A percentile compares a stretch with the other conserved stretches of the same genome.
These are phyloP conservation scores for Sinelater perroti DNA, from an alignment of 2,888 invertebrate species.

Conservation along the genomic window DNA sequence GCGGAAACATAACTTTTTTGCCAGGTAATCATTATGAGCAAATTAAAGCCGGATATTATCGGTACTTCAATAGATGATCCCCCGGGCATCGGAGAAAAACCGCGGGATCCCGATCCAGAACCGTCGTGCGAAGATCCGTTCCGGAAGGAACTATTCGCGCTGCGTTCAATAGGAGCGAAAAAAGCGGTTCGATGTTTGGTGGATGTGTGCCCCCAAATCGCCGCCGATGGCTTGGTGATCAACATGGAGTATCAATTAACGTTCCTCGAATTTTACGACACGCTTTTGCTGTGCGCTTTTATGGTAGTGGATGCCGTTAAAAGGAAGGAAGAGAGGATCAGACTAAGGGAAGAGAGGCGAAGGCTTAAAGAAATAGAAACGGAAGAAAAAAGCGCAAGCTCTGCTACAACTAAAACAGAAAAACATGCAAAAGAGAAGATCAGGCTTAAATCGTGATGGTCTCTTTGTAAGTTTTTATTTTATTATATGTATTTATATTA, in stretches of 20 bases:
- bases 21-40: conserved; percentile 38
- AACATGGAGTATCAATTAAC: conserved; percentile 65
- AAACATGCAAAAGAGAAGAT: too few species aligned
- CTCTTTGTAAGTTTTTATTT: too few species aligned
- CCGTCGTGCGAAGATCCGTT: conserved; percentile 29
- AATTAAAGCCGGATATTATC: not conserved
- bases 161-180: conserved; percentile 51
- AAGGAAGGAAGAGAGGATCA: conserved; percentile 1
- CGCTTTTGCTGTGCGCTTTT: conserved; percentile 60
- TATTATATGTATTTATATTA: too few species aligned
- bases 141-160: conserved; percentile 47
- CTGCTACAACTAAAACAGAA: too few species aligned
- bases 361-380: not conserved
- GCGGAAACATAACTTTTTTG: conserved; percentile 48
- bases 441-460: too few species aligned
- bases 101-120: conserved; percentile 56
- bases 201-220: conserved; percentile 63
- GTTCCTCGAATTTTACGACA: conserved; percentile 71
- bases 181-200: conserved; percentile 52
- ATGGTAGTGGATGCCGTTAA: conserved; percentile 22
- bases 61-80: conserved; percentile 18
- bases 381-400: too few species aligned
- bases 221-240: conserved; percentile 56
- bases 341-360: not conserved
- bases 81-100: conserved; percentile 51